These are phyloP conservation scores for Galerucella pusilla DNA, from an alignment of 2,888 invertebrate genomes.

Conservation along the genomic window DNA sequence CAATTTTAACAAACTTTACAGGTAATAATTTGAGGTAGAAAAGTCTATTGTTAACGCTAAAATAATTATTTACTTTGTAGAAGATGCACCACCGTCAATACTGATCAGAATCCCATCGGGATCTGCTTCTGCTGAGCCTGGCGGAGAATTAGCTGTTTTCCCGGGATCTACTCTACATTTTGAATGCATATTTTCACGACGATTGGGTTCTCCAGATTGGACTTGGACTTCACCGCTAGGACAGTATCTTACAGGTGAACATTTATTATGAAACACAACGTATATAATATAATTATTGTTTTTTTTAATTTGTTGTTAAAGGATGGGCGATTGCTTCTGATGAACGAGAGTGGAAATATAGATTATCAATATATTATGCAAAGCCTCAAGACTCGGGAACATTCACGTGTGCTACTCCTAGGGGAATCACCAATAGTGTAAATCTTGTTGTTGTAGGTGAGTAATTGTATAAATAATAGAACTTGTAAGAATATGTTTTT, in stretches of 20 bases:
- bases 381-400: conserved; percentile 85
- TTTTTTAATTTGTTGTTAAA: conserved; percentile 57
- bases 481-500: background rate
- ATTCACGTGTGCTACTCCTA: conserved; percentile 86
- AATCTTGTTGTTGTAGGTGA: conserved; percentile 82
- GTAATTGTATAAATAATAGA: conserved; percentile 47
- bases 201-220: conserved; percentile 87
- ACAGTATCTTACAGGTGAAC: conserved; percentile 79
- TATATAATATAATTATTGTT: too few species aligned
- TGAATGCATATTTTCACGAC: conserved; percentile 82
- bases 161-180: conserved; percentile 84
- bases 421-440: conserved; percentile 82
- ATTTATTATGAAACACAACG: background rate
- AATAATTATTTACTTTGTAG: conserved; percentile 64
- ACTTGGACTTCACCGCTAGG: conserved; percentile 86
- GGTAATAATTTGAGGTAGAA: conserved; percentile 65
- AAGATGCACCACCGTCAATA: conserved; percentile 86
- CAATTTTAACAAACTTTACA: conserved; percentile 86
- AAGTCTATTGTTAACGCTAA: background rate
- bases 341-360: conserved; percentile 84
- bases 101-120: conserved; percentile 81
- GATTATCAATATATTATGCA: conserved; percentile 83
- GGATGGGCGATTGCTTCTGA: conserved; percentile 80
- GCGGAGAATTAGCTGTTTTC: conserved; percentile 82
- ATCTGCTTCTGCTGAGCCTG: conserved; percentile 82